Base-by-base conservation (phyloP, 2,888 invertebrate genomes). In the Sinodicranocentrus sp. region DNA sequence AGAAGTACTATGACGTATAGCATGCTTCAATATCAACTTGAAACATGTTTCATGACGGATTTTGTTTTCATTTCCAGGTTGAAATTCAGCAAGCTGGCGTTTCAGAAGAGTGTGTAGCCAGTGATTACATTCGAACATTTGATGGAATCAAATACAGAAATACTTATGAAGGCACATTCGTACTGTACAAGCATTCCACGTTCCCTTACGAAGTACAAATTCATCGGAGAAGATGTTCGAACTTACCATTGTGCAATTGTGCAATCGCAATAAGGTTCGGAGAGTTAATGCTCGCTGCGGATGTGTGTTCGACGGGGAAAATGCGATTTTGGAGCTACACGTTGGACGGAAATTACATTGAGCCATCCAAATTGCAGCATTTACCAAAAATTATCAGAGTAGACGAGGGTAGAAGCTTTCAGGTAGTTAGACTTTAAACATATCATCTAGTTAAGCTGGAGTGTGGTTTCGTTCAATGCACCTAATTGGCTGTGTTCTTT, bases 161-260 rank as follows among this genome's bases (percentile, higher is more conserved):
- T 67, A 78, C 78, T 1, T 77, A 88, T 57, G 88, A 89, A 84
- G 89, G 89, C 26, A 88, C 85, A 10, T 89, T 89, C 80, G 85
- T 89, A 23, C 80, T 89, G 8, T 89, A 89, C 76, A 86, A 86
- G 33, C 89, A 89, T 52, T 83, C 87, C 13, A 86, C 71, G n/a
- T 80, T 88, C 2, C 88, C 88, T 1, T 88, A 89, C 43, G 89
- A 89, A 85, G 88, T 89, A 17, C 89, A 89, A 82, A 82, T 89
- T n/a, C 78, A 88, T 26, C 57, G 88, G 39, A 84, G 85, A 33
- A 85, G 85, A 48, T 88, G 88, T 28, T 86, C 85, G 48, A 87
- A 87, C 48, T 44, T 87, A 21, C 57, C 84, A 21, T 52, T 88
- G 1, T 88, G 88, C 44, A 88, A 87, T 67, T 88, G 88, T 75